Percentiles rank a stretch among this genome's conserved stretches.
These are phyloP conservation scores for Cynopterus sphinx DNA, from an alignment of 2,797 vertebrate genomes.

Conservation along the genomic window DNA sequence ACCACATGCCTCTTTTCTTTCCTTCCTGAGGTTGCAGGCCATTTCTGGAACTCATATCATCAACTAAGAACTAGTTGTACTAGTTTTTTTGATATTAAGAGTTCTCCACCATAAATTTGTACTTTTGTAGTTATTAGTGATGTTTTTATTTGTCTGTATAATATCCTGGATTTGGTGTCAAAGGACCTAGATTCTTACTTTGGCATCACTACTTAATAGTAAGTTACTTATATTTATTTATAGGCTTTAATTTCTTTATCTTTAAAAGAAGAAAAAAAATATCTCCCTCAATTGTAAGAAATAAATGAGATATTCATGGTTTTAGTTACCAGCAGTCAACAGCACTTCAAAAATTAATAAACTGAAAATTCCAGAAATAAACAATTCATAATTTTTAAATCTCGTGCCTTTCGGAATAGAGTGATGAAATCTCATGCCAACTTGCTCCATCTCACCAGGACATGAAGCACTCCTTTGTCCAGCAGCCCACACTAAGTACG, in stretches of 20 bases:
- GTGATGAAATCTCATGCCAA: background rate
- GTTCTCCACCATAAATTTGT: background rate
- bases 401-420: background rate
- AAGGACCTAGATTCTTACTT: background rate
- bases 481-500: too few species aligned
- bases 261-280: constrained; percentile 1
- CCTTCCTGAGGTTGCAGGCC: background rate
- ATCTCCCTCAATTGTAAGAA: background rate
- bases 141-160: background rate
- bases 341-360: background rate
- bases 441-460: background rate
- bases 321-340: background rate
- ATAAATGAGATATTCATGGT: background rate
- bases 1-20: background rate
- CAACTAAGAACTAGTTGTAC: background rate
- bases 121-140: background rate
- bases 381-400: background rate
- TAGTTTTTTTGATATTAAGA: background rate
- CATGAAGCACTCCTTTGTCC: background rate
- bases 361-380: background rate
- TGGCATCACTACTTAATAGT: background rate
- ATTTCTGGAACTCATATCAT: background rate
- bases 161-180: background rate
- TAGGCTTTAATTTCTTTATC: background rate
- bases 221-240: constrained; percentile 13